phyloP scores from a whole-genome alignment of 2,888 invertebrate species.

The Hypena proboscidalis region DNA sequence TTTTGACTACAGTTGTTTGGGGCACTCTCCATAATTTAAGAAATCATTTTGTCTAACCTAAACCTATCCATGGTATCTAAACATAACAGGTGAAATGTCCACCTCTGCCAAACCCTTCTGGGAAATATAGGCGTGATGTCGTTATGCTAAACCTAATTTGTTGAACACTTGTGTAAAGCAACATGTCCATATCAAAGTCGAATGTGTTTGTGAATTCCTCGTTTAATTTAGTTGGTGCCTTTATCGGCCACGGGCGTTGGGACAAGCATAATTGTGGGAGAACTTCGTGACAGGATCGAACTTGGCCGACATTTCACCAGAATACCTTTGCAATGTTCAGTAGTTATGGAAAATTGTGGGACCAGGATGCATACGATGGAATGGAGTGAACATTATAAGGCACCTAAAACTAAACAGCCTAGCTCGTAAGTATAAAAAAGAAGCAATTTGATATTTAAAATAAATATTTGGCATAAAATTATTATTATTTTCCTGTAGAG shows the following conservation, averaged over 20 bases:
- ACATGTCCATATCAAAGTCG: too few species aligned
- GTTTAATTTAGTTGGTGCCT: constrained; percentile 70
- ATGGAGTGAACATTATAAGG: constrained; percentile 79
- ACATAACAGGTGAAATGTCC: too few species aligned
- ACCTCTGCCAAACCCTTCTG: too few species aligned
- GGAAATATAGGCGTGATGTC: too few species aligned
- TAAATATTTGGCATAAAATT: not conserved
- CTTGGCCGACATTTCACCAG: constrained; percentile 88
- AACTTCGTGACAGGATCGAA: constrained; percentile 83
- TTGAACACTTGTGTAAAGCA: too few species aligned
- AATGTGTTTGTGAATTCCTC: too few species aligned
- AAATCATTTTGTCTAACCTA: too few species aligned
- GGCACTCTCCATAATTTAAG: too few species aligned
- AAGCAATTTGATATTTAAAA: not conserved
- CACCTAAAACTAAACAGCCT: constrained; percentile 66
- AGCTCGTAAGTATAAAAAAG: constrained; percentile 54
- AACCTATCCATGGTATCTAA: too few species aligned
- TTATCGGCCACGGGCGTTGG: constrained; percentile 87
- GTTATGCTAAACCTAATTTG: too few species aligned
- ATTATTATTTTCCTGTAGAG: constrained; percentile 49
- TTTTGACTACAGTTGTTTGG: too few species aligned
- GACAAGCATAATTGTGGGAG: constrained; percentile 87
- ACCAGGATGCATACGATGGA: constrained; percentile 79
- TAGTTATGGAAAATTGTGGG: constrained; percentile 84
- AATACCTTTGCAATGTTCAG: constrained; percentile 65